Evolutionary conservation across 1,140 invertebrate genomes (phyloP).

Genomic region (Bombus confusus): DNA sequence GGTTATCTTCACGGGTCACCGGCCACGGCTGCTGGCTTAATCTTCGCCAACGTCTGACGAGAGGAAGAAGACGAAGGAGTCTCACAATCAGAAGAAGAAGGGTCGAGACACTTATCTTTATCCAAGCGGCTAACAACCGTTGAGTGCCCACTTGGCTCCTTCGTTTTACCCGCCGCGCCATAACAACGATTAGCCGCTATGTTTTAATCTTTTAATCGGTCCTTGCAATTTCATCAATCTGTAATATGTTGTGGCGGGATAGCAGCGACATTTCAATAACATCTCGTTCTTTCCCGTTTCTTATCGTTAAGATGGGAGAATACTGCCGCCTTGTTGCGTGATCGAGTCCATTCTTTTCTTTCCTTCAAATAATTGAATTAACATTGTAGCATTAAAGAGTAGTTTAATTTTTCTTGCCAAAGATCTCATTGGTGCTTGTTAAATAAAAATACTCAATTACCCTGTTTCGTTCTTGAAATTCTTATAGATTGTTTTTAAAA

Average conservation of each 20-base stretch:
- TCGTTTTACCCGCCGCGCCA: conserved; percentile 5
- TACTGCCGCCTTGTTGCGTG: too few relatives aligned
- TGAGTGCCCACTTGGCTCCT: conserved; percentile 47
- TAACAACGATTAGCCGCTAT: conserved; percentile 46
- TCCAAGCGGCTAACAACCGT: conserved; percentile 61
- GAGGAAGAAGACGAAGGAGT: conserved; percentile 62
- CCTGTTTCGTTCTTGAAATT: too few relatives aligned
- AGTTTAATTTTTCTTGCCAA: background rate
- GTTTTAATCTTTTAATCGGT: conserved; percentile 58
- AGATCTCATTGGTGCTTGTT: background rate
- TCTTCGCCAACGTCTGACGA: conserved; percentile 73
- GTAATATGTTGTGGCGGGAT: background rate
- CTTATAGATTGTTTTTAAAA: background rate
- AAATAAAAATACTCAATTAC: background rate
- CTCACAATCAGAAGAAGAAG: conserved; percentile 48
- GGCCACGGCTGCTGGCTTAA: conserved; percentile 76
- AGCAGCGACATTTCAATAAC: background rate
- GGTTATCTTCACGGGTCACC: conserved; percentile 81
- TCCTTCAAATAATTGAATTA: too few relatives aligned
- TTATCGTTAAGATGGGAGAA: background rate
- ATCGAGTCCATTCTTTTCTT: too few relatives aligned
- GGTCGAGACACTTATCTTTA: conserved; percentile 70
- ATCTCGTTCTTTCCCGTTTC: background rate
- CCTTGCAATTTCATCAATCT: background rate
- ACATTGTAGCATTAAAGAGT: too few relatives aligned